phyloP scores from a whole-genome alignment of 2,113 vertebrate species.

The Capreolus pygargus region DNA sequence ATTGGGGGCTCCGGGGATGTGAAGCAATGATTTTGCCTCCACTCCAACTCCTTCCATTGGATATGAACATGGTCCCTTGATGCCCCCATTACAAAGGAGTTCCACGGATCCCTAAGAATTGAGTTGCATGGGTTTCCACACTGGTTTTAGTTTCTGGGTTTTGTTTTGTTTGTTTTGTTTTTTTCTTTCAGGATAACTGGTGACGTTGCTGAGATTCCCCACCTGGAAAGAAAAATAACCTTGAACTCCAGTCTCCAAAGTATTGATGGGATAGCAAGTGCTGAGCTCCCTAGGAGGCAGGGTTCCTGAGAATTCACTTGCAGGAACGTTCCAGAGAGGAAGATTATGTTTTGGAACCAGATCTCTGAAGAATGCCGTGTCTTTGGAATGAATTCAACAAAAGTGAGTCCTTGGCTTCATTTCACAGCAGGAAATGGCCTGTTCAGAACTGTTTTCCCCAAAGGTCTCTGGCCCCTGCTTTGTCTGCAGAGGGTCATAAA shows the following conservation, averaged over 20 bases:
- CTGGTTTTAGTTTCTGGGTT: neutral
- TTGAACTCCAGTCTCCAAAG: neutral
- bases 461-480: neutral
- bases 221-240: neutral
- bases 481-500: neutral
- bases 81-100: neutral
- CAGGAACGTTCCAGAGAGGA: neutral
- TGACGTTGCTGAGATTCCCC: neutral
- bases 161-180: neutral
- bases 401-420: neutral
- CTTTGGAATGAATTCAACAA: neutral
- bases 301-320: neutral
- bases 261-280: neutral
- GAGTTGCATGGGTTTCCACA: neutral
- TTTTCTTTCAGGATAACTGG: neutral
- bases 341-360: neutral
- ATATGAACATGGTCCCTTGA: neutral
- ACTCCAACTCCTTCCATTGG: neutral
- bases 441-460: conserved; percentile 32
- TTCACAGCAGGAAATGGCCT: conserved; percentile 38
- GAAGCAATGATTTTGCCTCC: neutral
- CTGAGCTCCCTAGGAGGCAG: neutral
- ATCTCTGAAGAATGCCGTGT: neutral
- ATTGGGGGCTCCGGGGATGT: neutral
- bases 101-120: neutral